phyloP scores from a whole-genome alignment of 2,797 vertebrate genomes.

The Yasuhikotakia modesta region DNA sequence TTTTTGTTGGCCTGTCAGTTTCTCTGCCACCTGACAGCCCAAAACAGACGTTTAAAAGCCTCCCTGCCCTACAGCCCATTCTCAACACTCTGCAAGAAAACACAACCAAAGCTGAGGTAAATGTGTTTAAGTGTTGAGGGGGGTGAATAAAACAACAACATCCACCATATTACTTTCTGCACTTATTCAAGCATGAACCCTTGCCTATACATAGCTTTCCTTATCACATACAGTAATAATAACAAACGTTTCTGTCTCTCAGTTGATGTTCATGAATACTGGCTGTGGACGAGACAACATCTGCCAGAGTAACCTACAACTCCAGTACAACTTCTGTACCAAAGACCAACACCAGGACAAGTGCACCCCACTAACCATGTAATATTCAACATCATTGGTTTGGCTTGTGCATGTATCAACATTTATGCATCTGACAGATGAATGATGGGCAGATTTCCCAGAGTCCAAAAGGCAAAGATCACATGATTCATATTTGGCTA shows the following conservation, averaged over 20 bases:
- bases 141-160: background rate
- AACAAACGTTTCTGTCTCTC: conserved; percentile 11
- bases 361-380: conserved; percentile 82
- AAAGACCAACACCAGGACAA: conserved; percentile 79
- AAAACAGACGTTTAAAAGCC: conserved; percentile 66
- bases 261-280: conserved; percentile 86
- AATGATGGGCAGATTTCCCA: background rate
- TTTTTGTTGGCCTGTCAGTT: conserved; percentile 79
- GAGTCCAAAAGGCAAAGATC: background rate
- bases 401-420: background rate
- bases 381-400: conserved; percentile 48
- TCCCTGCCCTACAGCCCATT: conserved; percentile 79
- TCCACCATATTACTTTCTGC: background rate
- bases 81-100: conserved; percentile 79
- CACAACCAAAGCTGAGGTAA: conserved; percentile 76
- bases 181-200: too few relatives aligned
- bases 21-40: conserved; percentile 72
- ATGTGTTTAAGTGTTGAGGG: background rate
- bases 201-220: background rate
- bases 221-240: background rate
- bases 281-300: conserved; percentile 87
- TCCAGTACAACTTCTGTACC: conserved; percentile 84
- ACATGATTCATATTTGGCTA: background rate
- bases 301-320: conserved; percentile 88
- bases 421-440: background rate